Evolutionary conservation across 2,797 vertebrate genomes (phyloP), one percentile per base, ranked within the genome.

Genomic region (Decapterus maruadsi): DNA sequence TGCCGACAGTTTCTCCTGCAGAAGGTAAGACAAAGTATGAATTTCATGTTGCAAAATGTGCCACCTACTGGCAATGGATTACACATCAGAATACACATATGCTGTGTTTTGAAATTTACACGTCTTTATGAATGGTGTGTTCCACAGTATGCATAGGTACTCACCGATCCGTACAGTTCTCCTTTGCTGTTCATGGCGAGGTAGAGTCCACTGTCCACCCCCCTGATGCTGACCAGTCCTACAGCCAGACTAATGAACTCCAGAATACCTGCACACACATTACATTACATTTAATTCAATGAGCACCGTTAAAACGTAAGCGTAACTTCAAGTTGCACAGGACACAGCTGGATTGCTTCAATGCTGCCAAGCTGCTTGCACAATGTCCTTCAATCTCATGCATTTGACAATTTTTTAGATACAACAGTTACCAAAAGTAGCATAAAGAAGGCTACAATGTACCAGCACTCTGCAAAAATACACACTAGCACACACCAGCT

Each of bases 171-270:
- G 0, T 99, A 99, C 45, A 99, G 94, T 75, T 97, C 96, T 58
- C 98, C 98, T 69, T 95, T 97, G 92, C 95, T 96, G 83, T 98
- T 97, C 98, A 99, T 99, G 82, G 96, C 97, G 72, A 99, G 96
- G 95, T 99, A 99, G 79, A 98, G 96, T 84, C 97, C 97, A 73
- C 97, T 99, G 94, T 99, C 98, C 83, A 99, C 98, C 13, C 98
- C 98, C 89, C 97, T 96, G 92, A 99, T 99, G 96, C 98, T 99
- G 91, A 99, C 97, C 92, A 99, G 94, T 72, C 98, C 97, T 79
- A 99, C 98, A 73, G 98, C 98, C 90, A 99, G 96, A 93, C 98
- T 99, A 95, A 99, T 98, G 94, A 99, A 99, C 94, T 99, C 98
- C 94, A 99, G 94, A 92, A 99, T 99, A 93, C 98, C 98, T 99